Percentiles rank a stretch among this genome's conserved stretches.
phyloP scores from a whole-genome alignment of 2,888 invertebrate species.

The Brachylomia viminalis region DNA sequence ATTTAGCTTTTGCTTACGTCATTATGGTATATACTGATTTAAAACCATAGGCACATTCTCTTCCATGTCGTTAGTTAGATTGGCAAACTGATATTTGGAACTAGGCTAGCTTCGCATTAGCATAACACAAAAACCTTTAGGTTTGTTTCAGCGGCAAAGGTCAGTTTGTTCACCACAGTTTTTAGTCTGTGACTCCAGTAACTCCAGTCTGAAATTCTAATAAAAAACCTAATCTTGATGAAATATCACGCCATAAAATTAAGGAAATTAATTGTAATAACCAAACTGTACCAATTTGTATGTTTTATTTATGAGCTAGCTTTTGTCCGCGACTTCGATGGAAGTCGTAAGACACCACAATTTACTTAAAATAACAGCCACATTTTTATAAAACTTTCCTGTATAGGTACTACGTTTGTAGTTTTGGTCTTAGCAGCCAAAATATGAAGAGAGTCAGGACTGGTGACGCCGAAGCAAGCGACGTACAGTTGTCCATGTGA shows the following conservation, averaged over 20 bases:
- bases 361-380: too few species aligned
- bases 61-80: constrained; percentile 48
- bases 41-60: constrained; percentile 21
- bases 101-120: constrained; percentile 55
- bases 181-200: constrained; percentile 20
- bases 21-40: constrained; percentile 17
- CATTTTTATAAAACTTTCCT: too few species aligned
- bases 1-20: neutral
- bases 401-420: too few species aligned
- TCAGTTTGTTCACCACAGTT: constrained; percentile 26
- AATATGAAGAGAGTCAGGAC: too few species aligned
- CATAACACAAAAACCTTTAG: constrained; percentile 55
- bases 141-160: constrained; percentile 42
- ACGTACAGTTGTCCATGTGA: too few species aligned
- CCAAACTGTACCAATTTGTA: neutral
- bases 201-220: constrained; percentile 10
- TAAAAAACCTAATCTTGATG: constrained; percentile 28
- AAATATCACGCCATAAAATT: constrained; percentile 7
- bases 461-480: too few species aligned
- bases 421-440: too few species aligned
- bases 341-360: too few species aligned
- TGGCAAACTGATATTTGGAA: constrained; percentile 55
- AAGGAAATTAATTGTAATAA: constrained; percentile 7
- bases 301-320: constrained; percentile 10
- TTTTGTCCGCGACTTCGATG: too few species aligned